Evolutionary conservation across 1,140 invertebrate species (phyloP).

Genomic region (Lasaia peninsularis): DNA sequence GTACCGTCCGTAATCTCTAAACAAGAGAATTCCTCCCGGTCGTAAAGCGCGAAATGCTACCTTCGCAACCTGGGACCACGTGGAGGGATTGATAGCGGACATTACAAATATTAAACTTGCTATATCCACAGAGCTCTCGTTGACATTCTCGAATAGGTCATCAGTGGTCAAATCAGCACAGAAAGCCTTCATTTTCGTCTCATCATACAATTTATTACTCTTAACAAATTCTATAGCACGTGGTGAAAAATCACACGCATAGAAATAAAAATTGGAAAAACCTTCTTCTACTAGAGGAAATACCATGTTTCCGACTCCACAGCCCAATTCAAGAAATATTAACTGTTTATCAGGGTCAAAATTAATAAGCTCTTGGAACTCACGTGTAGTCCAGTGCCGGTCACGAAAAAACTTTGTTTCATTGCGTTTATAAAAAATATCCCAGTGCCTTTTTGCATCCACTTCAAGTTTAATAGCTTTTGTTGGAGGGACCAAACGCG

Average conservation of each 20-base stretch:
- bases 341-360: slow-evolving; percentile 55
- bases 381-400: slow-evolving; percentile 96
- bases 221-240: slow-evolving; percentile 93
- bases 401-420: slow-evolving; percentile 96
- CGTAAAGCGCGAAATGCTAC: slow-evolving; percentile 84
- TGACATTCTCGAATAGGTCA: slow-evolving; percentile 79
- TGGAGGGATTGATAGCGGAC: slow-evolving; percentile 93
- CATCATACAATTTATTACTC: slow-evolving; percentile 80
- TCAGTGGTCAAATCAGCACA: slow-evolving; percentile 83
- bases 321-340: slow-evolving; percentile 92
- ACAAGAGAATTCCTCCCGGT: slow-evolving; percentile 90
- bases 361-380: slow-evolving; percentile 90
- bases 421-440: slow-evolving; percentile 98
- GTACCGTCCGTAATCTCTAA: slow-evolving; percentile 98
- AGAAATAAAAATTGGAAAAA: slow-evolving; percentile 83
- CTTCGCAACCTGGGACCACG: slow-evolving; percentile 84
- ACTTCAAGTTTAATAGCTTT: slow-evolving; percentile 90
- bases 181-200: slow-evolving; percentile 85
- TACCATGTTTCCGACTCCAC: slow-evolving; percentile 98
- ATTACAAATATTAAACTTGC: slow-evolving; percentile 97
- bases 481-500: slow-evolving; percentile 80
- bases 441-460: slow-evolving; percentile 96
- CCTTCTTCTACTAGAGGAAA: slow-evolving; percentile 94
- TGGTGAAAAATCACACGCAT: slow-evolving; percentile 96
- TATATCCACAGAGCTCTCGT: slow-evolving; percentile 83